A percentile compares a stretch with the other conserved stretches of the same genome.
phyloP scores from a whole-genome alignment of 2,113 vertebrate genomes.

The Epinephelus lanceolatus region DNA sequence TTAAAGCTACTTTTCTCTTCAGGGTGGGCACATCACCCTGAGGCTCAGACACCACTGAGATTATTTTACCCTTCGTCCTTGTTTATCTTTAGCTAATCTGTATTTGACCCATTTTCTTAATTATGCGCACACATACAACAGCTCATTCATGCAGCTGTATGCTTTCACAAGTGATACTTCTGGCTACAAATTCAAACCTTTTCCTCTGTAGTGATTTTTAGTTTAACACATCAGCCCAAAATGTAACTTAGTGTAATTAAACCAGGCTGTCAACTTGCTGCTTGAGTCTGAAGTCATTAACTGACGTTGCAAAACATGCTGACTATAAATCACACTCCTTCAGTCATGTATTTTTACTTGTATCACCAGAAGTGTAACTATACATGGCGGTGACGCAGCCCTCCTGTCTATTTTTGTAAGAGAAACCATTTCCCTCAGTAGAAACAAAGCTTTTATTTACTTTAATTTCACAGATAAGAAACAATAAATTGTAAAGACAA shows the following conservation, averaged over 20 bases:
- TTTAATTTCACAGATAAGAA: too few relatives aligned
- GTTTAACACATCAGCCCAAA: background rate
- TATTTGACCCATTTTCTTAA: background rate
- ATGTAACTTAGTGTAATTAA: conserved; percentile 18
- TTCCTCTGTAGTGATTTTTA: background rate
- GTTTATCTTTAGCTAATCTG: background rate
- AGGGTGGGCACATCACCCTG: background rate
- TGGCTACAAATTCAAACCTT: background rate
- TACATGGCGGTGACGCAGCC: too few relatives aligned
- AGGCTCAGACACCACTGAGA: background rate
- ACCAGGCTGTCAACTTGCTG: conserved; percentile 8
- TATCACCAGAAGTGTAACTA: background rate
- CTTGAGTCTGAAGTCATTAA: conserved; percentile 13
- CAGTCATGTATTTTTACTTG: background rate
- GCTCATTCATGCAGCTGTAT: background rate
- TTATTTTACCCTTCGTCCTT: background rate
- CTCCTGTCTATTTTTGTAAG: too few relatives aligned
- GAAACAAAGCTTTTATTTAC: too few relatives aligned
- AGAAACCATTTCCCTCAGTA: too few relatives aligned
- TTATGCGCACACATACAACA: background rate
- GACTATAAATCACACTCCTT: background rate
- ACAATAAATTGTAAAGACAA: too few relatives aligned
- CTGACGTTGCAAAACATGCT: background rate
- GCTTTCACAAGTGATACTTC: background rate
- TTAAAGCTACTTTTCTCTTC: background rate